These are phyloP conservation scores for Channa argus DNA, from an alignment of 2,113 vertebrate genomes.

Conservation along the genomic window DNA sequence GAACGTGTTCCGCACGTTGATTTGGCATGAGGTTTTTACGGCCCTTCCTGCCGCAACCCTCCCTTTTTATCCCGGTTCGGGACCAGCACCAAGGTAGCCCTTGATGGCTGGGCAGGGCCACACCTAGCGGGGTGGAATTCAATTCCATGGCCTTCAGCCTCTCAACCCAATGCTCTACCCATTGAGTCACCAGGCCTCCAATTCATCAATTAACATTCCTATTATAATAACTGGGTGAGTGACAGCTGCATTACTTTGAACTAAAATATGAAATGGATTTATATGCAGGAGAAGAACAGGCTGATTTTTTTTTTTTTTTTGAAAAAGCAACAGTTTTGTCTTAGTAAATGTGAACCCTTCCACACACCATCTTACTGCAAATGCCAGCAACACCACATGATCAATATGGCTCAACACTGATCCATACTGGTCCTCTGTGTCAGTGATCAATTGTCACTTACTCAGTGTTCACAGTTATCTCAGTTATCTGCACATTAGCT, in stretches of 20 bases:
- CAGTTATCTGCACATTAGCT: constrained; percentile 21
- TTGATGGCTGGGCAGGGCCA: no score
- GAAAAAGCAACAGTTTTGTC: neutral
- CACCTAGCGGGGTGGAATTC: no score
- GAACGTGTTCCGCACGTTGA: no score
- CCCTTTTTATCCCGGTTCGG: no score
- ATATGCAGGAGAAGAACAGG: neutral
- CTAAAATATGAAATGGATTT: neutral
- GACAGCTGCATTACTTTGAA: neutral
- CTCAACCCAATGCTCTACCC: no score
- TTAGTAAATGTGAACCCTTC: constrained; percentile 1
- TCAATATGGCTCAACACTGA: constrained; percentile 55
- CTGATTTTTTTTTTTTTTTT: neutral
- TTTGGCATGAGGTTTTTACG: no score
- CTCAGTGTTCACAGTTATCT: constrained; percentile 42
- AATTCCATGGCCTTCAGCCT: no score
- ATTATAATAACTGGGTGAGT: neutral
- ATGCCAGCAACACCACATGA: constrained; percentile 37
- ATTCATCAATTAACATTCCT: neutral
- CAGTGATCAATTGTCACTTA: constrained; percentile 49
- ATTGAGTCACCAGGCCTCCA: no score
- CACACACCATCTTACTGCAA: constrained; percentile 14
- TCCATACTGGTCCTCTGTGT: constrained; percentile 42
- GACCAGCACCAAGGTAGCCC: no score
- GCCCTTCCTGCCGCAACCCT: no score